Evolutionary conservation across 2,797 vertebrate species (phyloP).

Genomic region (Linurgus olivaceus): DNA sequence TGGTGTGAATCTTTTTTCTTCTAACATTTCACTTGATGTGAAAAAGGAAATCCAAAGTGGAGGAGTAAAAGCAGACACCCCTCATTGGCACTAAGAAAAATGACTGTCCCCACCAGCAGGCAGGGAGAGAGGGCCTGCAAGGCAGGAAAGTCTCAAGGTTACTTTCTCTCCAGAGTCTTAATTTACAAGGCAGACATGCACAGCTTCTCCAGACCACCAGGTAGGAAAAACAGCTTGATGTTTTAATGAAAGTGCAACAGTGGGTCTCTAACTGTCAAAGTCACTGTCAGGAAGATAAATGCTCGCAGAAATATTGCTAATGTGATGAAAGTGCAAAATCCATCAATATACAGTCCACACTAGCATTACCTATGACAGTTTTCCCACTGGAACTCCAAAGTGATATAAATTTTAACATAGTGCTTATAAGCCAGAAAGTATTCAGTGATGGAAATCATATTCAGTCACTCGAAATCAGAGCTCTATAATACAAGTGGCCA

Average conservation of each 20-base stretch:
- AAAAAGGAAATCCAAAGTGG: background rate
- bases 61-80: background rate
- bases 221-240: background rate
- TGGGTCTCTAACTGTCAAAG: background rate
- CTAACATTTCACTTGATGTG: background rate
- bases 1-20: background rate
- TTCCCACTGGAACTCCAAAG: background rate
- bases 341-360: background rate
- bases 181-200: background rate
- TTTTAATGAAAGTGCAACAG: constrained; percentile 18
- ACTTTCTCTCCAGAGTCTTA: background rate
- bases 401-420: background rate
- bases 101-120: background rate
- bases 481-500: background rate
- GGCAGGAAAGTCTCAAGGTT: background rate
- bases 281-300: constrained; percentile 22
- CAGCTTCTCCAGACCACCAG: background rate
- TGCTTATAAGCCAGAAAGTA: background rate
- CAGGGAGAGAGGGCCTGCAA: background rate
- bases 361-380: background rate
- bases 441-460: background rate
- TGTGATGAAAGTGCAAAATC: constrained; percentile 26
- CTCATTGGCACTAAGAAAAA: background rate
- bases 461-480: background rate
- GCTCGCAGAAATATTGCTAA: background rate